Evolutionary conservation across 2,888 invertebrate genomes (phyloP), one percentile per base, ranked within the genome.

Genomic region (Trissonchulus latispiculum): DNA sequence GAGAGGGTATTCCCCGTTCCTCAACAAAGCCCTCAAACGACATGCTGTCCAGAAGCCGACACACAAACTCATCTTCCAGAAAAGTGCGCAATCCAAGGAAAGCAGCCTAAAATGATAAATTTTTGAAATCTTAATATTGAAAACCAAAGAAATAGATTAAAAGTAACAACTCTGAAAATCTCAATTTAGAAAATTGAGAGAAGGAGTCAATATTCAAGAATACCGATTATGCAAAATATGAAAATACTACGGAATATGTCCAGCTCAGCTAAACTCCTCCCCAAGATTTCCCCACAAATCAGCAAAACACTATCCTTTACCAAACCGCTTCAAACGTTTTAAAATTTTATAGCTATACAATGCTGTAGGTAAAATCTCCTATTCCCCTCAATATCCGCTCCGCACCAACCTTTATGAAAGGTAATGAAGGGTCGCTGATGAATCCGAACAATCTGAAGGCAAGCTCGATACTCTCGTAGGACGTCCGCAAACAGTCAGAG

Each of bases 341-440:
- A n/a, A n/a, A n/a, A n/a, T n/a, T n/a, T n/a, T n/a, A n/a, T n/a
- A n/a, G n/a, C n/a, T n/a, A n/a, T n/a, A n/a, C n/a, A n/a, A n/a
- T n/a, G n/a, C n/a, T n/a, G n/a, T n/a, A n/a, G n/a, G n/a, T n/a
- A n/a, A n/a, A n/a, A n/a, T n/a, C n/a, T n/a, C n/a, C n/a, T n/a
- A n/a, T n/a, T n/a, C n/a, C n/a, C n/a, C n/a, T n/a, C n/a, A n/a
- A n/a, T n/a, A n/a, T n/a, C n/a, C n/a, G n/a, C n/a, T n/a, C n/a
- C n/a, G n/a, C n/a, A n/a, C n/a, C n/a, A n/a, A n/a, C 89, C 89
- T 87, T 95, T 95, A 86, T 97, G 95, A 87, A 97, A 97, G 70
- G 94, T 93, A 77, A 99, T 93, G 77, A 95, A 92, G 32, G 96
- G 94, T 78, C 90, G 90, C 0, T 95, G 93, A 84, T 95, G 93